Base-by-base conservation (phyloP, 2,797 vertebrate species). In the Neosilurus mollespiculum region DNA sequence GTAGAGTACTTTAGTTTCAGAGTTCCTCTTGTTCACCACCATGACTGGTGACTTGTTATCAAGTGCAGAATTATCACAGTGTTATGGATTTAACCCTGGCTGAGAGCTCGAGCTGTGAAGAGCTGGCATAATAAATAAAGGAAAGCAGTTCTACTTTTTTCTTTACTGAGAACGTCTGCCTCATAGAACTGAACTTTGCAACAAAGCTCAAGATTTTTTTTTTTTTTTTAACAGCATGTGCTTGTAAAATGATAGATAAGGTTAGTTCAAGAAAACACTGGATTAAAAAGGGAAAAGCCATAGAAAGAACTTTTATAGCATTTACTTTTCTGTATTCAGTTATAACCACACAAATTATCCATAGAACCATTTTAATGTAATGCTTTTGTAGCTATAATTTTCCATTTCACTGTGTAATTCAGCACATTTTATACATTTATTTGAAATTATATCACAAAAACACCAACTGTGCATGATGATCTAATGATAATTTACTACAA, bases 1-100 rank as follows among this genome's bases (percentile, higher is more conserved):
- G 91, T 89, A 16, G 78, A 82, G 86, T 89, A 90, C 93, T 94
- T 93, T 90, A 91, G 91, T 93, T 91, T 90, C 84, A 92, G 89
- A 92, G 91, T 76, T 92, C 16, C 84, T 89, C 88, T 78, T 87
- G 89, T 90, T 85, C 82, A 89, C 89, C 37, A 51, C 65, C 49
- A 78, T 89, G 86, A 83, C 80, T 89, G 88, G 87, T 89, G 84
- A 88, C 90, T 84, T 83, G 75, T 85, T 85, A 4, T 1, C 61
- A 75, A 69, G 88, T 79, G 90, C 87, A 87, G 89, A 85, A 86
- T 92, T 85, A 80, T 88, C 84, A 86, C 54, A 89, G 88, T 67
- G 83, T 87, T 84, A 71, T 88, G 88, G 54, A 37, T 87, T 90
- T 90, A 84, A 85, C 81, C 26, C 77, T 16, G 64, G 24, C 78